Evolutionary conservation across 2,113 vertebrate species (phyloP), one percentile per base, ranked within the genome.

Genomic region (Mirza zaza): DNA sequence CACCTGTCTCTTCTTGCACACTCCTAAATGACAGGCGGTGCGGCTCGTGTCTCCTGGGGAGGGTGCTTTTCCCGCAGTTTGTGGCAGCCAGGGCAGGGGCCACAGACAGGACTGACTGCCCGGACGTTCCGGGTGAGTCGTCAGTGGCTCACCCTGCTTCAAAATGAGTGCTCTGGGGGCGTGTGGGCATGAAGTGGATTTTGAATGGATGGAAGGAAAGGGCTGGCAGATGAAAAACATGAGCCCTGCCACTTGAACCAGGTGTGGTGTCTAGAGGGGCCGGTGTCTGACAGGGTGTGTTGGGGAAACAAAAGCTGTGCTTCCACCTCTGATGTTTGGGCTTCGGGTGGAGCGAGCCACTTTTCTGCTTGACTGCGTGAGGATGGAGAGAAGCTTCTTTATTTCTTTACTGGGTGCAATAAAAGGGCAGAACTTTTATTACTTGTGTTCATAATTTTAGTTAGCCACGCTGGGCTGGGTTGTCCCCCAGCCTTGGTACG

Each of bases 91-190:
- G 32, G 42, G 45, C 6, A 67, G 14, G 27, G 81, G 48, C 57
- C 34, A 7, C 32, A 59, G 61, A 71, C 32, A 83, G 29, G 39
- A 11, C 36, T 67, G 45, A 29, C 32, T 80, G 45, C 32, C 32
- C 0, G 0, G 21, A 29, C 52, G 52, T 65, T 87, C 2, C 0
- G 2, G 52, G 45, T 5, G 6, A 75, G 36, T 68, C 1, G 1
- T 48, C 34, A 6, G 5, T 6, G 67, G 29, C 42, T 5, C 11
- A 39, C 15, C 15, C 63, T 75, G 32, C n/a, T 55, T 87, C 84
- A 70, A 61, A 42, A 67, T 36, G n/a, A n/a, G n/a, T n/a, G 50
- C 34, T 96, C 50, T 52, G 6, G 50, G 87, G 50, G 10, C 20
- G 2, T 39, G 55, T 79, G 70, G 39, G 50, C 55, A 29, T 88